Percentiles rank a stretch among this genome's conserved stretches.
Conservation (phyloP, 2,888 invertebrate genomes). For the Cheilosia pagana region DNA sequence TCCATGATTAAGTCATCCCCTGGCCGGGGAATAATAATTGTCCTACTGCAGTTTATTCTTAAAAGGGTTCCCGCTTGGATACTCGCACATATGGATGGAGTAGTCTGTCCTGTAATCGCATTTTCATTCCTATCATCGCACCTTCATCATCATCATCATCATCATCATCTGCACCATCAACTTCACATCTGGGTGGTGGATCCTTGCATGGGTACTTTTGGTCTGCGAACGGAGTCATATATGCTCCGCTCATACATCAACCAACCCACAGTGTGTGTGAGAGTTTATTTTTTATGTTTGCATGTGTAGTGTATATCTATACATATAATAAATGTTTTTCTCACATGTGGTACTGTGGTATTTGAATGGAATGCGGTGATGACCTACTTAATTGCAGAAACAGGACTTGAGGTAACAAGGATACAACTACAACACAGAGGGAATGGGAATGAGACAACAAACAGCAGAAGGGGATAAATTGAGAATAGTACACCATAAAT, state of each 20-base stretch:
- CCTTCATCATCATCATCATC: slow-evolving; percentile 45
- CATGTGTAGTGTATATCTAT: neutral
- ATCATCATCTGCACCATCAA: slow-evolving; percentile 39
- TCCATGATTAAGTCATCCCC: slow-evolving; percentile 34
- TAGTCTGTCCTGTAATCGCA: slow-evolving; percentile 40
- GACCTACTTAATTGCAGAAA: slow-evolving; percentile 70
- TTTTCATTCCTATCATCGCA: slow-evolving; percentile 63
- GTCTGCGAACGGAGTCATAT: slow-evolving; percentile 41
- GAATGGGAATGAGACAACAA: slow-evolving; percentile 3
- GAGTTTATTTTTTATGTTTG: slow-evolving; percentile 9
- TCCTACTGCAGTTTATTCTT: slow-evolving; percentile 30
- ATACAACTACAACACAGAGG: slow-evolving; percentile 15
- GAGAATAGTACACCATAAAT: slow-evolving; percentile 65
- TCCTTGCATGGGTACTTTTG: slow-evolving; percentile 27
- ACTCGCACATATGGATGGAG: neutral
- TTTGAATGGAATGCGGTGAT: slow-evolving; percentile 61
- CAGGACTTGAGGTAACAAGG: slow-evolving; percentile 64
- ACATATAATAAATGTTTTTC: neutral
- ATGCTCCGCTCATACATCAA: slow-evolving; percentile 33
- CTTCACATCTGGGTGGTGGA: slow-evolving; percentile 40
- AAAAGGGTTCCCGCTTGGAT: slow-evolving; percentile 41
- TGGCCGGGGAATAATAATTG: slow-evolving; percentile 38
- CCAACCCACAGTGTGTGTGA: neutral
- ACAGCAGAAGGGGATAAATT: slow-evolving; percentile 39
- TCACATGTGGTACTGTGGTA: slow-evolving; percentile 18